Conservation (phyloP, 2,113 vertebrate species). For the Gila orcuttii region DNA sequence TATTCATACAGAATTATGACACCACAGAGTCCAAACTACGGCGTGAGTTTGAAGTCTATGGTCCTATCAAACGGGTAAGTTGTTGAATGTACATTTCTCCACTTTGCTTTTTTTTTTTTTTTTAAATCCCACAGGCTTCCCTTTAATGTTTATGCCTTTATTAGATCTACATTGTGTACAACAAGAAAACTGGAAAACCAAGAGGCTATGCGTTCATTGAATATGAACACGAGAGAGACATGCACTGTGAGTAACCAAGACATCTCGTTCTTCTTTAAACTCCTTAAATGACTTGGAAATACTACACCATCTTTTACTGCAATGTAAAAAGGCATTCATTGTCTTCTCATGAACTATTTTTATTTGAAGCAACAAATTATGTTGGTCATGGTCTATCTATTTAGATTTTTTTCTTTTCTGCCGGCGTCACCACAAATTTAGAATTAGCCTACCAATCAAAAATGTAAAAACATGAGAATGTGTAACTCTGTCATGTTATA, state of each 20-base stretch:
- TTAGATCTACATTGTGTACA: slow-evolving; percentile 95
- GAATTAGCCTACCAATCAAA: not conserved
- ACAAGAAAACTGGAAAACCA: slow-evolving; percentile 89
- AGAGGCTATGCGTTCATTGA: slow-evolving; percentile 95
- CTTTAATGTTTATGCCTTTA: not conserved
- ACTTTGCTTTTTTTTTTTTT: not conserved
- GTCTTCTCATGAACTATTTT: not conserved
- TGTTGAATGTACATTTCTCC: not conserved
- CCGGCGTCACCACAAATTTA: not conserved
- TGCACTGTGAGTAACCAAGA: slow-evolving; percentile 87
- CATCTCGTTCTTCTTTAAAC: not conserved
- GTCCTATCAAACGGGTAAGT: slow-evolving; percentile 90
- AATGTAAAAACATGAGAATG: not conserved
- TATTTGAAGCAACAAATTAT: not conserved
- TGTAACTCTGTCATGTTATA: not conserved
- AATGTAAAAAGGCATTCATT: not conserved
- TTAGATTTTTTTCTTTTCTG: not conserved
- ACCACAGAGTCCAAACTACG: slow-evolving; percentile 94
- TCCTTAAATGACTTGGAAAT: not conserved
- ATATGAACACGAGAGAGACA: slow-evolving; percentile 93
- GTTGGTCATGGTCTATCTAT: not conserved
- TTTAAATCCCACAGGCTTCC: not conserved
- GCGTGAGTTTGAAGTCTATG: slow-evolving; percentile 92
- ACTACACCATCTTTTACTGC: not conserved
- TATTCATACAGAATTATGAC: slow-evolving; percentile 85